Percentiles rank a stretch among this genome's conserved stretches.
phyloP scores from a whole-genome alignment of 2,113 vertebrate genomes.

The Sceloporus undulatus region DNA sequence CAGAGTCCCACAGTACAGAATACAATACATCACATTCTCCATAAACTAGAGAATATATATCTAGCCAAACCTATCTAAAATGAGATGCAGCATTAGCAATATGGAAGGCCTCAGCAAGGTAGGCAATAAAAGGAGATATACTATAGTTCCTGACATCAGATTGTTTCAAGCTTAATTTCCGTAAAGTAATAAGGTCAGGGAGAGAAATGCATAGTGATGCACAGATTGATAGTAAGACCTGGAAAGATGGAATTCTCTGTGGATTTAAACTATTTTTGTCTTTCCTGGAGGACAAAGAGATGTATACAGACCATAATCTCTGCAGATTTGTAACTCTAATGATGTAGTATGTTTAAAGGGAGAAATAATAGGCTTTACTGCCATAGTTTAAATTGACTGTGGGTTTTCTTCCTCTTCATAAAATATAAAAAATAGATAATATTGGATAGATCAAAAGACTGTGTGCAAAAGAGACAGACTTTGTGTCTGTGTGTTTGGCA shows the following conservation, averaged over 20 bases:
- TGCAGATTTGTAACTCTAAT: constrained; percentile 65
- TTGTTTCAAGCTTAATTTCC: constrained; percentile 88
- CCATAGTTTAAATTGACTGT: constrained; percentile 54
- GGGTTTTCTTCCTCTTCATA: constrained; percentile 48
- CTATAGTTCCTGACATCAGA: constrained; percentile 81
- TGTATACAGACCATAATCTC: constrained; percentile 62
- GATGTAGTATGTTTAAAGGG: constrained; percentile 58
- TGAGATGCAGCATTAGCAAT: constrained; percentile 82
- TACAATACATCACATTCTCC: constrained; percentile 82
- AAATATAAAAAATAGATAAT: constrained; percentile 26
- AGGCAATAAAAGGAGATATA: constrained; percentile 87
- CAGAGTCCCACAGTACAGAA: constrained; percentile 71
- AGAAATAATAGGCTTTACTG: constrained; percentile 60
- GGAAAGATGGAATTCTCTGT: constrained; percentile 57
- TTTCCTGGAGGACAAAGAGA: constrained; percentile 67
- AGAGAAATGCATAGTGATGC: constrained; percentile 79
- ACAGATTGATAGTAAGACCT: constrained; percentile 80
- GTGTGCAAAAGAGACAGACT: too few species aligned
- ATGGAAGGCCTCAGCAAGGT: constrained; percentile 78
- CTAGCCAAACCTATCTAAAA: constrained; percentile 81
- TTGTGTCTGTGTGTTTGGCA: neutral
- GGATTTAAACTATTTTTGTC: constrained; percentile 68
- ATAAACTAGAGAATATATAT: constrained; percentile 83
- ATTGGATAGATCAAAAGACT: neutral
- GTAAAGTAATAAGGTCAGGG: constrained; percentile 86